Base-by-base conservation (phyloP, 2,113 vertebrate species). In the Prionailurus viverrinus region DNA sequence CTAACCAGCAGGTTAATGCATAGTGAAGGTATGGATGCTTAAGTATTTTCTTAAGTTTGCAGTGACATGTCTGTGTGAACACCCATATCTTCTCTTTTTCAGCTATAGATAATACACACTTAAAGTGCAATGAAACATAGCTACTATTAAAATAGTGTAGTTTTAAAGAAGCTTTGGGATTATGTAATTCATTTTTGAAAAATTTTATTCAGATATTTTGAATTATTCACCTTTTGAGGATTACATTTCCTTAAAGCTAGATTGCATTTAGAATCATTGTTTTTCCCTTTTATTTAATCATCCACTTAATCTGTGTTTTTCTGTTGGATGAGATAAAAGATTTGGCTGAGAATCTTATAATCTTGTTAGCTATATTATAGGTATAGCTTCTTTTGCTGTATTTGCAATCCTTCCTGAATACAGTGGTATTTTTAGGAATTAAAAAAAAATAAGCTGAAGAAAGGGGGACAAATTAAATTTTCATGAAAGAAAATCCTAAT, bases 401-500 rank as follows among this genome's bases (percentile, higher is more conserved):
- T 97, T 98, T 98, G 94, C 63, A 94, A 33, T 94, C 88, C 91
- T 92, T 86, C 76, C 89, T 96, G 95, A 97, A 81, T 95, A 95
- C 58, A 97, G 61, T 97, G 87, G 79, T 89, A 92, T 98, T 95
- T 98, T 95, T 81, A 97, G 94, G 95, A 97, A 98, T 58, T 68
- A 93, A 97, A 97, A 98, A 98, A 97, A 91, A 96, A 94, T 88
- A 92, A 95, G 36, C 97, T 91, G 80, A 45, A 69, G 89, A 97
- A 96, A 97, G 97, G 94, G 98, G 97, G 91, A 98, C 98, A 98
- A 98, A 99, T 99, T 98, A 99, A 99, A 99, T 99, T 99, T 99
- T 99, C 98, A 99, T 99, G 98, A 99, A 98, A 98, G 97, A 98
- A 98, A 98, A 98, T 97, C 97, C 98, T 99, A 99, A 99, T 99